phyloP scores from a whole-genome alignment of 2,888 invertebrate genomes.

The Drepanosiphum platanoidis region DNA sequence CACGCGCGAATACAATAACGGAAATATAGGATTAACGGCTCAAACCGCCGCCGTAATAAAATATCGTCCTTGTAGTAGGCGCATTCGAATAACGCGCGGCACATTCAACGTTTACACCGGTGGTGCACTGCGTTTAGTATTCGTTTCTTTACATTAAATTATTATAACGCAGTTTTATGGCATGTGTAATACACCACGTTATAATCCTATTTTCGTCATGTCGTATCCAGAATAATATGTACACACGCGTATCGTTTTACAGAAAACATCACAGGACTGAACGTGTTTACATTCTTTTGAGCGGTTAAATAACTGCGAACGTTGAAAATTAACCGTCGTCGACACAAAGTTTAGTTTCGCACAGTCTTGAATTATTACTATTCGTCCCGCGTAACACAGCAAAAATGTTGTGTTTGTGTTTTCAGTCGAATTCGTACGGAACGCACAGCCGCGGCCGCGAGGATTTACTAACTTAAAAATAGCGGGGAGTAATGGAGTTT shows the following conservation, averaged over 20 bases:
- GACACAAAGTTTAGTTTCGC: background rate
- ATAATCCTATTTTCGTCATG: background rate
- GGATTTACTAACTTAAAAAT: constrained; percentile 11
- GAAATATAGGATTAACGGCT: background rate
- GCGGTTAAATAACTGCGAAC: background rate
- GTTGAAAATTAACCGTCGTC: constrained; percentile 37
- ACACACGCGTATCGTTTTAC: background rate
- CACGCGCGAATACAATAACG: background rate
- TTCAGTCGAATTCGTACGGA: background rate
- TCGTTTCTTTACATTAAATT: background rate
- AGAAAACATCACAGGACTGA: background rate
- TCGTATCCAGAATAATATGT: background rate
- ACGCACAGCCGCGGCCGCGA: background rate
- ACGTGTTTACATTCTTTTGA: constrained; percentile 27
- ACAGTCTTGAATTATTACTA: background rate
- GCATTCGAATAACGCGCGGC: background rate
- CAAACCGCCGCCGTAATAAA: background rate
- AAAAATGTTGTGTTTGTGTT: constrained; percentile 10
- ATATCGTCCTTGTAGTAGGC: background rate
- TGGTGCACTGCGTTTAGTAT: background rate
- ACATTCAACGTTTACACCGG: background rate
- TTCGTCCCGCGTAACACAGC: background rate
- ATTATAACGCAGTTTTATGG: background rate
- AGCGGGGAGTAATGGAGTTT: background rate
- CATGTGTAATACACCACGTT: no score